Conservation (phyloP, 2,113 vertebrate species). For the Anguilla japonica region DNA sequence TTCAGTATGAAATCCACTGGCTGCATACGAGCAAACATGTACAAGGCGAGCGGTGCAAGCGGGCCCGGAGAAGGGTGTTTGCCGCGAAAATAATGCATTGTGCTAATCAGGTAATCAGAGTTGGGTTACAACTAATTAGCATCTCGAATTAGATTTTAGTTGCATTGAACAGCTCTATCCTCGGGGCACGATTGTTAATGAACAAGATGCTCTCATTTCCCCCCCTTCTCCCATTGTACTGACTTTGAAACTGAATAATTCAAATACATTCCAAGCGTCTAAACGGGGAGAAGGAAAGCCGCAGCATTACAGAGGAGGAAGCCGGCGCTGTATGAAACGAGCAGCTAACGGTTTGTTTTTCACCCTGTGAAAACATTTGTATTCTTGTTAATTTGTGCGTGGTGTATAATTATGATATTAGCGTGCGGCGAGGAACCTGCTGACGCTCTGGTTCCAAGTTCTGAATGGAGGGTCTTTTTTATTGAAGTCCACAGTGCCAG, state of each 20-base stretch:
- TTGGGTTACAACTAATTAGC: conserved; percentile 56
- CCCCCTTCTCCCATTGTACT: conserved; percentile 27
- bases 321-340: neutral
- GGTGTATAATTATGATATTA: neutral
- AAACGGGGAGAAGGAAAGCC: conserved; percentile 2
- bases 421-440: neutral
- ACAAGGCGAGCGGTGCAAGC: neutral
- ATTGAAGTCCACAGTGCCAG: neutral
- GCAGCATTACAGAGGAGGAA: conserved; percentile 23
- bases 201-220: conserved; percentile 33
- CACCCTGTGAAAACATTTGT: neutral
- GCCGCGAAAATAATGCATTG: conserved; percentile 34
- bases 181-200: conserved; percentile 39
- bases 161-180: conserved; percentile 38
- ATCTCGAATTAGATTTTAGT: conserved; percentile 48
- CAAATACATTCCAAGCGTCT: conserved; percentile 27
- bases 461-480: neutral
- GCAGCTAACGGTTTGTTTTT: neutral
- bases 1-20: neutral
- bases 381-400: neutral
- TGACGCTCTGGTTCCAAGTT: neutral
- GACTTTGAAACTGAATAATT: conserved; percentile 53
- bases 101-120: conserved; percentile 46
- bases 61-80: neutral
- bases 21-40: neutral